These are phyloP conservation scores for Sebastes itinus DNA, from an alignment of 2,797 vertebrate species.

Conservation along the genomic window DNA sequence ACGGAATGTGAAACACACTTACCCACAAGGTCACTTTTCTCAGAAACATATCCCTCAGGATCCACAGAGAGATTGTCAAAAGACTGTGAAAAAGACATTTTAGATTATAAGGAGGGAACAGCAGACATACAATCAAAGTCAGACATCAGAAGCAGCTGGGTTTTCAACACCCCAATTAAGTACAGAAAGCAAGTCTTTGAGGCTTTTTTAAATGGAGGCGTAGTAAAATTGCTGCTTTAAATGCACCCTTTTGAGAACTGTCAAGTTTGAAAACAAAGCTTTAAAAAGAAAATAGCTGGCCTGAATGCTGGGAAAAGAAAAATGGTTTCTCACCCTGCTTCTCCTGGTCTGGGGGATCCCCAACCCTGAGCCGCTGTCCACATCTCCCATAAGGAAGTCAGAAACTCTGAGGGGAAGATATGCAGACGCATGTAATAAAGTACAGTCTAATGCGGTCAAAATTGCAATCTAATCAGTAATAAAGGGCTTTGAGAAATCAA, in stretches of 20 bases:
- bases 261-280: slow-evolving; percentile 47
- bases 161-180: slow-evolving; percentile 62
- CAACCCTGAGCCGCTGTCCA: slow-evolving; percentile 92
- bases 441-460: neutral
- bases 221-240: slow-evolving; percentile 56
- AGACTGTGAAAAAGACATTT: slow-evolving; percentile 83
- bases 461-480: neutral
- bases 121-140: slow-evolving; percentile 59
- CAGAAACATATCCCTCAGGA: slow-evolving; percentile 85
- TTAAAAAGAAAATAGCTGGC: slow-evolving; percentile 2
- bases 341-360: slow-evolving; percentile 90
- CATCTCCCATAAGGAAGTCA: slow-evolving; percentile 99
- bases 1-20: slow-evolving; percentile 43
- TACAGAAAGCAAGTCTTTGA: slow-evolving; percentile 61
- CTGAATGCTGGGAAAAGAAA: slow-evolving; percentile 6
- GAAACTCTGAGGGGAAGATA: slow-evolving; percentile 87
- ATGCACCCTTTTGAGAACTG: slow-evolving; percentile 42
- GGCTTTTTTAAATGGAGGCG: slow-evolving; percentile 56
- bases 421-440: neutral
- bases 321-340: slow-evolving; percentile 86
- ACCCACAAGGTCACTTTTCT: slow-evolving; percentile 89
- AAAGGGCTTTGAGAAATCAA: neutral
- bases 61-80: slow-evolving; percentile 94
- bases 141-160: slow-evolving; percentile 61
- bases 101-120: slow-evolving; percentile 41